Conservation (phyloP, 2,113 vertebrate species). For the Pituophis catenifer region DNA sequence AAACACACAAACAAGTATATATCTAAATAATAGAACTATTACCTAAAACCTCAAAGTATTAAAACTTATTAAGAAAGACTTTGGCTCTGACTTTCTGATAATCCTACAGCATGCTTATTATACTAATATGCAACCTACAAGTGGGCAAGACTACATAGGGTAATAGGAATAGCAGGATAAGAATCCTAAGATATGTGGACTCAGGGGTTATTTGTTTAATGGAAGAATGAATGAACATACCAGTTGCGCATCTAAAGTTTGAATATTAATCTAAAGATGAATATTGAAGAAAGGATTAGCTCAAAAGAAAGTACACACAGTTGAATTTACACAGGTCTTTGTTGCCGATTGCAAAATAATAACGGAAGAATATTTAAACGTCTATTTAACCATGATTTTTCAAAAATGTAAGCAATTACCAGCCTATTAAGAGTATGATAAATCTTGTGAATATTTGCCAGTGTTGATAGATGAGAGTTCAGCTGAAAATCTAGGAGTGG, state of each 20-base stretch:
- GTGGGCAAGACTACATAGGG: background rate
- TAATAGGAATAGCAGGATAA: background rate
- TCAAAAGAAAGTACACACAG: background rate
- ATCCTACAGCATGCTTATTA: background rate
- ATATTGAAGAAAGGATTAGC: background rate
- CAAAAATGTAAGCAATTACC: slow-evolving; percentile 80
- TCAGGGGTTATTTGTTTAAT: background rate
- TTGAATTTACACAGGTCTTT: background rate
- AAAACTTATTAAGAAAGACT: background rate
- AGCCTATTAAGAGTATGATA: slow-evolving; percentile 99
- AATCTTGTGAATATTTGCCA: slow-evolving; percentile 99
- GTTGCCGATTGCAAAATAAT: background rate
- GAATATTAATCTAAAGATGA: background rate
- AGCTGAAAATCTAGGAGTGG: slow-evolving; percentile 89
- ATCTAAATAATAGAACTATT: background rate
- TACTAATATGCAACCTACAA: background rate
- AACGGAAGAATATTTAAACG: background rate
- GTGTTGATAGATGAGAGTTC: slow-evolving; percentile 97
- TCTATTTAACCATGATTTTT: slow-evolving; percentile 36
- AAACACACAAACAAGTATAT: background rate
- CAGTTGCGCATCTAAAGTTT: background rate
- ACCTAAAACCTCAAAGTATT: background rate
- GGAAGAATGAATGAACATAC: background rate
- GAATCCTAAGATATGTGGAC: background rate
- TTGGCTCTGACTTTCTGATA: background rate